These are phyloP conservation scores for Muscina levida DNA, from an alignment of 2,888 invertebrate genomes.

Conservation along the genomic window DNA sequence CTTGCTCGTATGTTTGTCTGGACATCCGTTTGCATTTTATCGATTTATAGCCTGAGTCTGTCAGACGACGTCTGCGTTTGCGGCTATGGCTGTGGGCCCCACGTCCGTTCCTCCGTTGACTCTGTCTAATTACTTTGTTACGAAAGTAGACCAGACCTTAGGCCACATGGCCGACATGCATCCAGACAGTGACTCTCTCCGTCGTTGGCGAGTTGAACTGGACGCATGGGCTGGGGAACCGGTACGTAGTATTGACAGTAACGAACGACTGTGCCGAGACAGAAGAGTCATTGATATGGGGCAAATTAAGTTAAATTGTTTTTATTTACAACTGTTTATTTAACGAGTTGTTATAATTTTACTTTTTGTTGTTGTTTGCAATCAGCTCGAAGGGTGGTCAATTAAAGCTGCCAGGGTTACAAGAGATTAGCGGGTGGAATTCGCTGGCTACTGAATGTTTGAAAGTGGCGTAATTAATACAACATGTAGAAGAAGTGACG, in stretches of 20 bases:
- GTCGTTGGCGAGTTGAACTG: not conserved
- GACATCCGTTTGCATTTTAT: slow-evolving; percentile 12
- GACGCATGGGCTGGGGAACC: slow-evolving; percentile 28
- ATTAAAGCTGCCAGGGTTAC: too few relatives aligned
- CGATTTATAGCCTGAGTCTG: slow-evolving; percentile 29
- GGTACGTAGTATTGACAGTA: slow-evolving; percentile 1
- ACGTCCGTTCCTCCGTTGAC: not conserved
- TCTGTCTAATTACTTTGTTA: slow-evolving; percentile 51
- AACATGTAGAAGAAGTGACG: too few relatives aligned
- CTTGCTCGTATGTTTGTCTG: too few relatives aligned
- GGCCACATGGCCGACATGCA: slow-evolving; percentile 71
- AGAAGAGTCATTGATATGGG: slow-evolving; percentile 48
- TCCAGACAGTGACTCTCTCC: slow-evolving; percentile 52
- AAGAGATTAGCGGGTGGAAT: too few relatives aligned
- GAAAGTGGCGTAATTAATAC: too few relatives aligned
- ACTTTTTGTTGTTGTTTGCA: too few relatives aligned
- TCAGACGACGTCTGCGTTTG: not conserved
- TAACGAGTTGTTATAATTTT: slow-evolving; percentile 14
- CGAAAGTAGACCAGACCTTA: slow-evolving; percentile 61
- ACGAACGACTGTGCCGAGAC: slow-evolving; percentile 40
- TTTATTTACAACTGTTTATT: slow-evolving; percentile 43
- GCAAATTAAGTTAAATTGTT: slow-evolving; percentile 59
- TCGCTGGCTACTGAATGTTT: too few relatives aligned
- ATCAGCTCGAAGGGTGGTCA: too few relatives aligned
- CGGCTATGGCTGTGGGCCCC: too few relatives aligned